Conservation (phyloP, 2,888 invertebrate species). For the Alloscopus bannaensis region DNA sequence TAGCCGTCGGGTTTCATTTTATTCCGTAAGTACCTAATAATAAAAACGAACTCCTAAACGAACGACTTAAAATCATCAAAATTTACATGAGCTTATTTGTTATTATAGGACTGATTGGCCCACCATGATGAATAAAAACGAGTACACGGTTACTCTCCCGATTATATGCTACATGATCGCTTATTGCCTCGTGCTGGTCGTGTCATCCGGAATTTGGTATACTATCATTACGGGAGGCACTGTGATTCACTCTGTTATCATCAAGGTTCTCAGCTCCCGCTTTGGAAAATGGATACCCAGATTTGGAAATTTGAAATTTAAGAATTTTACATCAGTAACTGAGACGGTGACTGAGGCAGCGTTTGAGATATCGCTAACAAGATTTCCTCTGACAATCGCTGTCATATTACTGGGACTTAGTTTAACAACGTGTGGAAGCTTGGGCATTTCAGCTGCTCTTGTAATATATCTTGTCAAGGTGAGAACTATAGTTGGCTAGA, state of each 20-base stretch:
- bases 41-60: too few relatives aligned
- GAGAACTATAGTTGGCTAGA: neutral
- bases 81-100: constrained; percentile 1
- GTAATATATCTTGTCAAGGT: constrained; percentile 82
- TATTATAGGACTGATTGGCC: constrained; percentile 64
- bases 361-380: constrained; percentile 77
- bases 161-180: constrained; percentile 81
- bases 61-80: neutral
- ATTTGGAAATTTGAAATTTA: constrained; percentile 7
- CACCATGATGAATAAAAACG: constrained; percentile 42
- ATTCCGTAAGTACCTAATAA: constrained; percentile 67
- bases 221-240: constrained; percentile 83
- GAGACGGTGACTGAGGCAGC: constrained; percentile 70
- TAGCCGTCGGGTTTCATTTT: constrained; percentile 68
- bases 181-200: constrained; percentile 77
- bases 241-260: constrained; percentile 80
- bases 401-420: constrained; percentile 81
- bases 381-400: constrained; percentile 83
- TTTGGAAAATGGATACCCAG: constrained; percentile 44
- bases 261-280: constrained; percentile 24
- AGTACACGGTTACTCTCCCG: constrained; percentile 76
- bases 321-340: constrained; percentile 54
- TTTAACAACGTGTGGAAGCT: constrained; percentile 84
- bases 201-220: constrained; percentile 78
- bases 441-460: constrained; percentile 82